Percentiles rank a stretch among this genome's conserved stretches.
phyloP scores from a whole-genome alignment of 2,113 vertebrate genomes.

The Grus americana region DNA sequence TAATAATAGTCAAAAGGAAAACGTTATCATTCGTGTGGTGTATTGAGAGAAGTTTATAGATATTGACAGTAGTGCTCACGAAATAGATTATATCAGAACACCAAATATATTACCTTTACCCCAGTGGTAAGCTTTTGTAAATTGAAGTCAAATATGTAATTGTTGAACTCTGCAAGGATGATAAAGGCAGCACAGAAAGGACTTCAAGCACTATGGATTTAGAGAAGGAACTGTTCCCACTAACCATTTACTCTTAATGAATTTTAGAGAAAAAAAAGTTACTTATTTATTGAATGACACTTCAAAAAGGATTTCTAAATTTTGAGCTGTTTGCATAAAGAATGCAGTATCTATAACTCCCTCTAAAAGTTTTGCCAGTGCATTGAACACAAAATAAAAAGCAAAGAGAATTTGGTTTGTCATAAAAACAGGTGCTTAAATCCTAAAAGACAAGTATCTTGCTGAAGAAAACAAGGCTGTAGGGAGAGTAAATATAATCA shows the following conservation, averaged over 20 bases:
- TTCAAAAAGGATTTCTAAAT: neutral
- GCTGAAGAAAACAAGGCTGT: neutral
- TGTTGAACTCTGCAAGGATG: conserved; percentile 29
- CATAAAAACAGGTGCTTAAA: neutral
- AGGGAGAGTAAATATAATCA: neutral
- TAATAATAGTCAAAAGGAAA: conserved; percentile 60
- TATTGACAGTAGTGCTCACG: conserved; percentile 64
- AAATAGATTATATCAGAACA: conserved; percentile 63
- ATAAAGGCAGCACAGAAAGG: conserved; percentile 49
- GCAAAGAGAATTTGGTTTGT: neutral
- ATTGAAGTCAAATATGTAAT: conserved; percentile 70
- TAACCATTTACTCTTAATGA: conserved; percentile 26
- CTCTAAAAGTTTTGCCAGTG: neutral
- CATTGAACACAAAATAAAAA: neutral
- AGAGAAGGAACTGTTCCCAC: conserved; percentile 14
- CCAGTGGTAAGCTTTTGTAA: conserved; percentile 56
- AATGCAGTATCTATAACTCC: neutral
- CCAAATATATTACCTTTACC: conserved; percentile 49
- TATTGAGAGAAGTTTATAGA: conserved; percentile 67
- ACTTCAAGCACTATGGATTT: conserved; percentile 10
- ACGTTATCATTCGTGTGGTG: conserved; percentile 63
- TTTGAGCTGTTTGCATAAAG: neutral
- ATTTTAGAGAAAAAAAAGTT: neutral
- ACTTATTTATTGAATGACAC: neutral
- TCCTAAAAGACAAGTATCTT: neutral